Percentiles rank a stretch among this genome's conserved stretches.
These are phyloP conservation scores for Mechanitis mazaeus DNA, from an alignment of 2,888 invertebrate species.

Conservation along the genomic window DNA sequence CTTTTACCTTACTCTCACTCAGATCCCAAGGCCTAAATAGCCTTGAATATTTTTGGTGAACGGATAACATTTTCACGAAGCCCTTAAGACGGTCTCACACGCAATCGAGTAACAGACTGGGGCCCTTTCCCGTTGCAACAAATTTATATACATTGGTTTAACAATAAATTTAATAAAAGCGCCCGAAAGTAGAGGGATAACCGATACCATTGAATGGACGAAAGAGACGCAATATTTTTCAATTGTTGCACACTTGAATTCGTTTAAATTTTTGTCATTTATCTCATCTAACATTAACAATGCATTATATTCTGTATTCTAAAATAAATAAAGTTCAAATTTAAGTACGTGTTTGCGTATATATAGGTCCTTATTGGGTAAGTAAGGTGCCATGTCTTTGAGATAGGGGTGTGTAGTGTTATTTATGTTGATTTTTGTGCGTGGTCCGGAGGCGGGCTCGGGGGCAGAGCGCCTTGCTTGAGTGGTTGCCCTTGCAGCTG, in stretches of 20 bases:
- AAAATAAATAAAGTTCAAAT: slow-evolving; percentile 27
- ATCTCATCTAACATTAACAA: slow-evolving; percentile 13
- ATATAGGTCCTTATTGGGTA: slow-evolving; percentile 35
- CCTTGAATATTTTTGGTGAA: slow-evolving; percentile 65
- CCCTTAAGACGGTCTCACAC: slow-evolving; percentile 46
- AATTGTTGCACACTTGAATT: slow-evolving; percentile 72
- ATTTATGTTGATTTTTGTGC: slow-evolving; percentile 76
- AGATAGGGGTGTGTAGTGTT: slow-evolving; percentile 76
- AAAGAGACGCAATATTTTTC: slow-evolving; percentile 75
- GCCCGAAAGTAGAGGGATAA: slow-evolving; percentile 65
- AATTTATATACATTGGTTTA: slow-evolving; percentile 74
- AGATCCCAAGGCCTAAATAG: slow-evolving; percentile 80
- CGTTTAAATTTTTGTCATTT: slow-evolving; percentile 34
- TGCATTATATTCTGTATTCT: slow-evolving; percentile 34
- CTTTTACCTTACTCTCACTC: slow-evolving; percentile 49
- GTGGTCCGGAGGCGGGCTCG: slow-evolving; percentile 63
- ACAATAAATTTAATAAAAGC: slow-evolving; percentile 76
- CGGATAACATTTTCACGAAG: slow-evolving; percentile 53
- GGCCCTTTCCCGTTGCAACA: slow-evolving; percentile 67
- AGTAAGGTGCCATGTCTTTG: slow-evolving; percentile 55
- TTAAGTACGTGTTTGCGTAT: slow-evolving; percentile 28
- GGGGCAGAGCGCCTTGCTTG: slow-evolving; percentile 64
- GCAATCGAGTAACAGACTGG: slow-evolving; percentile 58
- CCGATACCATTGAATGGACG: slow-evolving; percentile 62
- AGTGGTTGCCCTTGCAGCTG: slow-evolving; percentile 67